A percentile compares a stretch with the other conserved stretches of the same genome.
Conservation (phyloP, 2,797 vertebrate species). For the Cynopterus sphinx region DNA sequence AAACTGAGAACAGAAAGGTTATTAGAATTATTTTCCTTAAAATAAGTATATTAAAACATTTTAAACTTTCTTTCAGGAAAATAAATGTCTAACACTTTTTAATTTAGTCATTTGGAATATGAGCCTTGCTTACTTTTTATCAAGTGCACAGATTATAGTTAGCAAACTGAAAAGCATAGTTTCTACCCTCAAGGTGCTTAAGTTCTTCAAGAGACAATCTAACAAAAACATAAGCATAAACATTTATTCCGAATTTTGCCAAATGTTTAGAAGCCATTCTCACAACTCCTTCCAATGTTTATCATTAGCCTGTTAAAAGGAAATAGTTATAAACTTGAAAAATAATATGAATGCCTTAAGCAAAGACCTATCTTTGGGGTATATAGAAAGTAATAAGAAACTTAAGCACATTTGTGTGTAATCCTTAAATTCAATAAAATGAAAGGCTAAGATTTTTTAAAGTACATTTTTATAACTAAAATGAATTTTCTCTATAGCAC, state of each 20-base stretch:
- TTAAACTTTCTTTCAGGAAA: not conserved
- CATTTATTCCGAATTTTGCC: not conserved
- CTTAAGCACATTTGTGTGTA: constrained; percentile 69
- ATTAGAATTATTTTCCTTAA: not conserved
- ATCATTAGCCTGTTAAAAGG: not conserved
- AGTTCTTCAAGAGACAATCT: constrained; percentile 13
- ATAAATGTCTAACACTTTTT: not conserved
- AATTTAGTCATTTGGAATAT: not conserved
- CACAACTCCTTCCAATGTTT: not conserved
- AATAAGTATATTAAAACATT: not conserved
- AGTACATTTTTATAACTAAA: constrained; percentile 85
- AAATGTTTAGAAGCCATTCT: not conserved
- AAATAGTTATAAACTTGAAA: constrained; percentile 46
- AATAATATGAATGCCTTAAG: constrained; percentile 59
- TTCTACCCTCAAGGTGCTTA: constrained; percentile 55
- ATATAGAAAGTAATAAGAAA: constrained; percentile 64
- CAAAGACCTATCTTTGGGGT: constrained; percentile 41
- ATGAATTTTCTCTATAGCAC: constrained; percentile 84
- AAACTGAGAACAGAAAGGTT: not conserved
- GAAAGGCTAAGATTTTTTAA: constrained; percentile 80
- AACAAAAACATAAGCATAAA: not conserved
- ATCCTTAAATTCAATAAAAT: constrained; percentile 78
- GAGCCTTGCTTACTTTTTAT: not conserved
- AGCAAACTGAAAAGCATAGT: not conserved
- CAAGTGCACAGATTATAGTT: not conserved